Evolutionary conservation across 30 jellyfish, hydroid and myxozoan genomes (phyloP), one percentile per base, ranked within the genome.

Genomic region (Chrysaora quinquecirrha): DNA sequence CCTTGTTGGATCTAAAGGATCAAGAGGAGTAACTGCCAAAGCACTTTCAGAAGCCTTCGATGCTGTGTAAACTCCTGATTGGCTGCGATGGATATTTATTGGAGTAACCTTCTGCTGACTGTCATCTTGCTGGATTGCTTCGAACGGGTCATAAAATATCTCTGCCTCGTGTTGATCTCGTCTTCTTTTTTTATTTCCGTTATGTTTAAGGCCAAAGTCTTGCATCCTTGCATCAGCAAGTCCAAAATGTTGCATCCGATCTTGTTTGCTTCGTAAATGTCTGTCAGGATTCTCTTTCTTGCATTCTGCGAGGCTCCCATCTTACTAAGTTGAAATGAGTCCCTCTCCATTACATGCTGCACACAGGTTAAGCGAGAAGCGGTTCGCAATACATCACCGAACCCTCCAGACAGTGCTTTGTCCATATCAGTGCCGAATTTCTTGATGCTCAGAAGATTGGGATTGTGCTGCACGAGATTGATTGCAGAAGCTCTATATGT

Each of bases 301-400:
- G 47, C 25, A 10, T 75, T 11, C 11, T 4, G 1, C 52, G 87
- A 20, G 58, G 48, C 87, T 4, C 34, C 32, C 80, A 25, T 75
- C 48, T 75, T 75, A 1, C 61, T 2, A 23, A 54, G 61, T 50
- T 75, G 21, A 2, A 9, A 12, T 31, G 63, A 9, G 18, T 75
- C 80, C 27, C 80, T 7, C 34, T 75, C 80, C 80, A 75, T 49
- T 25, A 75, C 28, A 31, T 54, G 80, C 87, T 75, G 87, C 63
- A 75, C 3, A 20, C 87, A 75, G 49, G 10, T 52, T 38, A 38
- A 6, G 11, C 54, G 54, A 14, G 6, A 6, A 38, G 54, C 54
- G n/a, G n/a, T n/a, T n/a, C n/a, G n/a, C n/a, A n/a, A n/a, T n/a
- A n/a, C n/a, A n/a, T n/a, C n/a, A n/a, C n/a, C n/a, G n/a, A n/a